Evolutionary conservation across 1,140 invertebrate species (phyloP).

Genomic region (Zelostemma sp.): DNA sequence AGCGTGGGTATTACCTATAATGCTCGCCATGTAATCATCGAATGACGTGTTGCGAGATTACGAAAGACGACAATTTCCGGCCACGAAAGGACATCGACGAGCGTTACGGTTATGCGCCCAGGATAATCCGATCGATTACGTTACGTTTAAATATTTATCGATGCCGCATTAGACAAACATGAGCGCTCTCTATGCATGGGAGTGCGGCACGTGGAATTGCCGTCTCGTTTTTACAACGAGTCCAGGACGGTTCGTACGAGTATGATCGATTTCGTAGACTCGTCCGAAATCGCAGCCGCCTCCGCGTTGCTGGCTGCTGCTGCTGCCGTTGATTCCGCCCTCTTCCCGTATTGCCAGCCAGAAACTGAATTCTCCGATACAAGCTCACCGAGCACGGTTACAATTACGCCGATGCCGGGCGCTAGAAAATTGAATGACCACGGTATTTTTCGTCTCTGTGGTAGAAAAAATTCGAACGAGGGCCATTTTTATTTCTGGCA

Average conservation of each 20-base stretch:
- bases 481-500: constrained; percentile 20
- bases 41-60: constrained; percentile 56
- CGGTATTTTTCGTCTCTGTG: constrained; percentile 52
- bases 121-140: constrained; percentile 66
- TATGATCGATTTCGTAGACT: constrained; percentile 31
- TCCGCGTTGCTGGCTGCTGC: too few species aligned
- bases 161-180: constrained; percentile 67
- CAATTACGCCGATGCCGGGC: constrained; percentile 56
- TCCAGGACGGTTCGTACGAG: constrained; percentile 20
- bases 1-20: constrained; percentile 15
- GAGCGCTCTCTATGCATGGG: constrained; percentile 68
- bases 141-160: constrained; percentile 69
- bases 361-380: constrained; percentile 62
- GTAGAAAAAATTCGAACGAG: constrained; percentile 30
- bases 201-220: constrained; percentile 63
- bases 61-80: constrained; percentile 61
- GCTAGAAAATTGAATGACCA: constrained; percentile 54
- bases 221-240: constrained; percentile 51
- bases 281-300: constrained; percentile 21
- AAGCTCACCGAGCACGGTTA: constrained; percentile 60
- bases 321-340: constrained; percentile 7
- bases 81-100: constrained; percentile 49
- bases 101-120: constrained; percentile 39
- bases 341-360: constrained; percentile 49
- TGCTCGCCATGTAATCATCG: constrained; percentile 47